Evolutionary conservation across 2,113 vertebrate species (phyloP).

Genomic region (Paedocypris sp.): DNA sequence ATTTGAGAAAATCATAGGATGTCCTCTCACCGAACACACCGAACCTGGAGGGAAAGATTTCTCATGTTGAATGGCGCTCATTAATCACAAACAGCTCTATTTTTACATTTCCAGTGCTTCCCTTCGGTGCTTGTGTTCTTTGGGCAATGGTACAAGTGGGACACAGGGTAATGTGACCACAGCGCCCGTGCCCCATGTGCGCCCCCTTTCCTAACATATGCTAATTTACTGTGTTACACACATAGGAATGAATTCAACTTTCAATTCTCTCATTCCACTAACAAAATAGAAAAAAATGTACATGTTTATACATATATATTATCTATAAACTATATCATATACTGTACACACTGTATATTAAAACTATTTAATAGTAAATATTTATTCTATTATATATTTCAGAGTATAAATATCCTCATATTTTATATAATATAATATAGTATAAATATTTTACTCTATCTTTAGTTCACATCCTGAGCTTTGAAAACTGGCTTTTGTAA

Average conservation of each 20-base stretch:
- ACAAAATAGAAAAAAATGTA: neutral
- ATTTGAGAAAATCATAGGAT: too few relatives aligned
- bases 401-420: too few relatives aligned
- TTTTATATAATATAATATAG: too few relatives aligned
- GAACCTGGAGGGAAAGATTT: constrained; percentile 28
- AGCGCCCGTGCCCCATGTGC: neutral
- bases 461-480: constrained; percentile 47
- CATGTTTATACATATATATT: neutral
- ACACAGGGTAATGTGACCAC: constrained; percentile 1
- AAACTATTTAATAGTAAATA: too few relatives aligned
- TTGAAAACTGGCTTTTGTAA: constrained; percentile 29
- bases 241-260: constrained; percentile 29
- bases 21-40: neutral
- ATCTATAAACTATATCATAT: too few relatives aligned
- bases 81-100: constrained; percentile 40
- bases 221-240: constrained; percentile 25
- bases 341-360: too few relatives aligned
- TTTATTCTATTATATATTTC: too few relatives aligned
- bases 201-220: neutral
- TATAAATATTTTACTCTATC: constrained; percentile 27
- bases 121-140: constrained; percentile 2
- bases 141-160: neutral
- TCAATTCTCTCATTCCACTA: constrained; percentile 5
- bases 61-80: constrained; percentile 48
- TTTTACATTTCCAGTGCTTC: constrained; percentile 25